These are phyloP conservation scores for Acanthosoma haemorrhoidale DNA, from an alignment of 2,888 invertebrate species.

Conservation along the genomic window DNA sequence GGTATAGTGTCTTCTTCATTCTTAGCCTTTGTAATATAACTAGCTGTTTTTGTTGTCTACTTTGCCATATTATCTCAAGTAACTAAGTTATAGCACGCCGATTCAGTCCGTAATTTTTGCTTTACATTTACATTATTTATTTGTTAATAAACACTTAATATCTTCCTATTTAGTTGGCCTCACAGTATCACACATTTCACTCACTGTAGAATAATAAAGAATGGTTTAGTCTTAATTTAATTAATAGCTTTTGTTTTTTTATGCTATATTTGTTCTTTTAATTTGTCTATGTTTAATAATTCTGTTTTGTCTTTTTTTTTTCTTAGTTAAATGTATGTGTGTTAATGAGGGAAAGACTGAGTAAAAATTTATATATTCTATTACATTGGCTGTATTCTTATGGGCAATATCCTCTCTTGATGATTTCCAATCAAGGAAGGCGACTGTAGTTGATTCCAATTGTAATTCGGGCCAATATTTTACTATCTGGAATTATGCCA, in stretches of 20 bases:
- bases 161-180: slow-evolving; percentile 1
- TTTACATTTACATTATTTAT: slow-evolving; percentile 4
- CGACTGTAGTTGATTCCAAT: too few relatives aligned
- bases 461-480: too few relatives aligned
- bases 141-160: slow-evolving; percentile 4
- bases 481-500: too few relatives aligned
- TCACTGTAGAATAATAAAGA: slow-evolving; percentile 2
- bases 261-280: background rate
- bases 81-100: slow-evolving; percentile 18
- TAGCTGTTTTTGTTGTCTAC: slow-evolving; percentile 17
- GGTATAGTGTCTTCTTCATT: slow-evolving; percentile 15
- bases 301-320: background rate
- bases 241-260: background rate
- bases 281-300: background rate
- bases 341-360: background rate
- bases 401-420: background rate
- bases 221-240: background rate
- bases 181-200: slow-evolving; percentile 5
- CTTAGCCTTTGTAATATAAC: slow-evolving; percentile 20
- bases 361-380: background rate
- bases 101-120: background rate
- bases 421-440: background rate
- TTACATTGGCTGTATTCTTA: background rate
- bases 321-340: background rate
- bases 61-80: slow-evolving; percentile 17